Percentiles rank a stretch among this genome's conserved stretches.
Evolutionary conservation across 1,140 invertebrate species (phyloP).

Genomic region (Aethina tumida): DNA sequence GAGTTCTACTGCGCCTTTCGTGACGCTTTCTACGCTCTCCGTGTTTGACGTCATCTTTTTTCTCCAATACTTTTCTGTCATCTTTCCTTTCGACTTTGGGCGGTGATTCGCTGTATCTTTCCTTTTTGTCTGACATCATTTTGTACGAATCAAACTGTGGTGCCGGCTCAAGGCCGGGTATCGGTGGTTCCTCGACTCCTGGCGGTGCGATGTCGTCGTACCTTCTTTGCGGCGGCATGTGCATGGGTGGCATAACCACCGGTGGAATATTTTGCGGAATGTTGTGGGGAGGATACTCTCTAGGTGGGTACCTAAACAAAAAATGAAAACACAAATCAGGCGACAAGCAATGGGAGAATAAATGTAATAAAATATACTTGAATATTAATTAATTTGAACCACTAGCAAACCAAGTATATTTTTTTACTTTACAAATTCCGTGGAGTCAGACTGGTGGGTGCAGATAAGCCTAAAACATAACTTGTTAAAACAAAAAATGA

Average conservation of each 20-base stretch:
- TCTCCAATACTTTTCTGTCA: conserved; percentile 17
- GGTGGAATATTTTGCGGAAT: conserved; percentile 16
- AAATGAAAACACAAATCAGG: conserved; percentile 10
- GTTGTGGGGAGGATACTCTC: conserved; percentile 20
- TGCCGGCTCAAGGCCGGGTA: conserved; percentile 30
- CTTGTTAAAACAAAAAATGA: too few species aligned
- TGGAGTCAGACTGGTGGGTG: too few species aligned
- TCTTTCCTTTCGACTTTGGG: conserved; percentile 11
- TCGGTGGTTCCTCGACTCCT: conserved; percentile 32
- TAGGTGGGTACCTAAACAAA: conserved; percentile 24
- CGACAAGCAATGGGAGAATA: neutral
- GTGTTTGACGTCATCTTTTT: conserved; percentile 9
- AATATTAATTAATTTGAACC: neutral
- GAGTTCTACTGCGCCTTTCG: conserved; percentile 15
- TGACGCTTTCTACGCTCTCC: conserved; percentile 12
- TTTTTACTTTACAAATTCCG: conserved; percentile 1
- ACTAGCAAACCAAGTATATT: neutral
- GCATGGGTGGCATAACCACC: conserved; percentile 11
- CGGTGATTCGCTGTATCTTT: conserved; percentile 5
- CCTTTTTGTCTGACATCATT: conserved; percentile 9
- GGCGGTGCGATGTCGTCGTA: conserved; percentile 32
- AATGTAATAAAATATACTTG: neutral
- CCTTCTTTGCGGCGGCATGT: conserved; percentile 20
- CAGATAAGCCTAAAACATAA: too few species aligned
- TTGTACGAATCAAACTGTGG: conserved; percentile 11